Evolutionary conservation across 2,888 invertebrate species (phyloP).

Genomic region (Charanyca ferruginea): DNA sequence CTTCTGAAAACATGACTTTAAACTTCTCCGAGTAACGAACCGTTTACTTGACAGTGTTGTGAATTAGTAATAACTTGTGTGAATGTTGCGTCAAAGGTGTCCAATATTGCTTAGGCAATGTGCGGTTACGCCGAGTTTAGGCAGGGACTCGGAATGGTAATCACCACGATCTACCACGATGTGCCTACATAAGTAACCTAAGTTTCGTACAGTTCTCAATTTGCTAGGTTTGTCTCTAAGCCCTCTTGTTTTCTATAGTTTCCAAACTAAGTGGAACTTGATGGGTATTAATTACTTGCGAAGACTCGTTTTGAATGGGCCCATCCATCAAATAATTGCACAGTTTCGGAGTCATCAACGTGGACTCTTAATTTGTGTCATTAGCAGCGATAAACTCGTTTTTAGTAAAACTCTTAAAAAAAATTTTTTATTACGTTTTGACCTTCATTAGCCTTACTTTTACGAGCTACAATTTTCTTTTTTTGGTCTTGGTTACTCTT

Average conservation of each 20-base stretch:
- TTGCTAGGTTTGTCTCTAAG: conserved; percentile 47
- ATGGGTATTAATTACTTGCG: conserved; percentile 51
- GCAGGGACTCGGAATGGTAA: conserved; percentile 34
- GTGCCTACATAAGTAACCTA: conserved; percentile 31
- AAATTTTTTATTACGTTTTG: conserved; percentile 32
- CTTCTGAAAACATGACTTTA: conserved; percentile 43
- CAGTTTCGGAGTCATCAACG: conserved; percentile 39
- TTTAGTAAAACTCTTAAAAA: conserved; percentile 25
- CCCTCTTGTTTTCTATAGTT: conserved; percentile 48
- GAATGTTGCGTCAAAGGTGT: conserved; percentile 57
- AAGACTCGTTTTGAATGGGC: conserved; percentile 37
- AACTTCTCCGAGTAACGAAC: conserved; percentile 44
- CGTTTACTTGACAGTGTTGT: conserved; percentile 50
- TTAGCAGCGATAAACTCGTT: conserved; percentile 35
- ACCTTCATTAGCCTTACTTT: conserved; percentile 52
- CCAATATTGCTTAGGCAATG: conserved; percentile 55
- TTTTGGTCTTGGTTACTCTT: conserved; percentile 45
- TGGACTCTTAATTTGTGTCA: conserved; percentile 41
- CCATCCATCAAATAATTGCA: conserved; percentile 45
- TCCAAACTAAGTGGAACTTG: conserved; percentile 47
- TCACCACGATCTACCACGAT: conserved; percentile 24
- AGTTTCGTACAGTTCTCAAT: conserved; percentile 51
- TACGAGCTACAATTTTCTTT: conserved; percentile 46
- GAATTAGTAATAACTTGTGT: conserved; percentile 62
- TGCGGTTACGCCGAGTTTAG: conserved; percentile 47